Evolutionary conservation across 2,797 vertebrate species (phyloP).

Genomic region (Macroramphosus scolopax): DNA sequence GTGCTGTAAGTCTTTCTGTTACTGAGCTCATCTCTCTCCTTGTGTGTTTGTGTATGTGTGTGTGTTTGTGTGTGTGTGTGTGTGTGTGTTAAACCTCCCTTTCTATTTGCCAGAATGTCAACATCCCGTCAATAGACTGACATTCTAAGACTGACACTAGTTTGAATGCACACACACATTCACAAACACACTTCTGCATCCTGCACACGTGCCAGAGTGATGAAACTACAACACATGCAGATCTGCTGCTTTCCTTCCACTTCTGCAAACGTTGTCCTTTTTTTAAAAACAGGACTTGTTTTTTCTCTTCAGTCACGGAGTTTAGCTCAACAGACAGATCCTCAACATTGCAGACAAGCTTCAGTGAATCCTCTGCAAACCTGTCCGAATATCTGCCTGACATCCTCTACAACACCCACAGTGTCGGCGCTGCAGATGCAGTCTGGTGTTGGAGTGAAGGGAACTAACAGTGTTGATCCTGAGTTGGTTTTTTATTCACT

Average conservation of each 20-base stretch:
- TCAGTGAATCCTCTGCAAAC: conserved; percentile 20
- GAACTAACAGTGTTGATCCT: conserved; percentile 2
- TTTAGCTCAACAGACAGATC: background rate
- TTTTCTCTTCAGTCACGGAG: no score
- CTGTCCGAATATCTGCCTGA: conserved; percentile 32
- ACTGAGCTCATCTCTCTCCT: conserved; percentile 22
- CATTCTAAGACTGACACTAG: conserved; percentile 19
- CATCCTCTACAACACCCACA: conserved; percentile 9
- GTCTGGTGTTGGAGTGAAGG: conserved; percentile 4
- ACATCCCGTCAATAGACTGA: no score
- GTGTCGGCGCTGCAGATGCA: conserved; percentile 12
- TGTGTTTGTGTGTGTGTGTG: conserved; percentile 4
- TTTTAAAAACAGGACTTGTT: no score
- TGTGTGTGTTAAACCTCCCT: no score
- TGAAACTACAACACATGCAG: no score
- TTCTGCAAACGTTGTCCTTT: no score
- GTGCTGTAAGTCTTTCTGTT: conserved; percentile 9
- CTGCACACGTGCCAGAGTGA: no score
- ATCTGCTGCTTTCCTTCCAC: no score
- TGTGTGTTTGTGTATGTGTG: conserved; percentile 23
- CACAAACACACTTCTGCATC: no score
- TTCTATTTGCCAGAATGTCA: no score
- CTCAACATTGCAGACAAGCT: conserved; percentile 13
- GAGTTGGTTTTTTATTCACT: background rate
- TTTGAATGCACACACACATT: no score